phyloP scores from a whole-genome alignment of 2,113 vertebrate species.

The Herpailurus yagouaroundi region DNA sequence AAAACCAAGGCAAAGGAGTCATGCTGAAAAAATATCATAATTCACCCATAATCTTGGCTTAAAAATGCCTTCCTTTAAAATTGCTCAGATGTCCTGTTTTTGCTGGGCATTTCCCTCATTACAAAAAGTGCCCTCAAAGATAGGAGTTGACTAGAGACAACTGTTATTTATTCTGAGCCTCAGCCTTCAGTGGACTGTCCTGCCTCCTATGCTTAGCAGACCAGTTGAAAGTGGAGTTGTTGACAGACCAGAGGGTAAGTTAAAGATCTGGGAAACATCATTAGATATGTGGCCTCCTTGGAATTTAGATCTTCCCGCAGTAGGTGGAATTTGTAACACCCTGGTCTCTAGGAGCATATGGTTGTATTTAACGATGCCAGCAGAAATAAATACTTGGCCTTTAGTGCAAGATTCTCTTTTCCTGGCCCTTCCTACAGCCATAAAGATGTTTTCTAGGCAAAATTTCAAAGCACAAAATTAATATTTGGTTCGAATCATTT shows the following conservation, averaged over 20 bases:
- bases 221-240: constrained; percentile 57
- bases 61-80: constrained; percentile 30
- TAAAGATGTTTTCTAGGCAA: constrained; percentile 9
- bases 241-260: constrained; percentile 62
- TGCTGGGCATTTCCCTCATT: not conserved
- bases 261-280: constrained; percentile 55
- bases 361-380: constrained; percentile 69
- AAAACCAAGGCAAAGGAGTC: not conserved
- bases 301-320: constrained; percentile 60
- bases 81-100: not conserved
- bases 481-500: constrained; percentile 1
- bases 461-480: constrained; percentile 43
- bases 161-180: constrained; percentile 2
- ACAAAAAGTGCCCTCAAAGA: not conserved
- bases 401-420: constrained; percentile 2
- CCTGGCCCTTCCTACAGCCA: not conserved
- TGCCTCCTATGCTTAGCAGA: not conserved
- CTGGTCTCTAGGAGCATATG: constrained; percentile 74
- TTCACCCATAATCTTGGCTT: not conserved
- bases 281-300: constrained; percentile 68
- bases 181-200: not conserved
- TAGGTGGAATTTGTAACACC: constrained; percentile 68
- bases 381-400: constrained; percentile 67
- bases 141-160: not conserved
- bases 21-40: not conserved